These are phyloP conservation scores for Isurus oxyrinchus DNA, from an alignment of 2,113 vertebrate genomes.

Conservation along the genomic window DNA sequence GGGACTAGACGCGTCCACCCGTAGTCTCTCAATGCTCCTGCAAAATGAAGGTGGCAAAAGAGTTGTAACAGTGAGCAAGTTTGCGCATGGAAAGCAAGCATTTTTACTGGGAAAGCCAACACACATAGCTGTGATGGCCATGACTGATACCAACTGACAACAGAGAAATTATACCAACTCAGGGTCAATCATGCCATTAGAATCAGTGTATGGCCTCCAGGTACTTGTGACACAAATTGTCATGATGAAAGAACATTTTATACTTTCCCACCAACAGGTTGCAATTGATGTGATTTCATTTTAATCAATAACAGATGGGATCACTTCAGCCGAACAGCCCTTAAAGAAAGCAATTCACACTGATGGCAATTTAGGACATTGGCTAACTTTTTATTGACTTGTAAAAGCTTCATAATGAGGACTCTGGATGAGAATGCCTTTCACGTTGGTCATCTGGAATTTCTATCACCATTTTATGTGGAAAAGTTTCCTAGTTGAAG, in stretches of 20 bases:
- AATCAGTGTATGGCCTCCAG: background rate
- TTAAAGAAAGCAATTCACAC: constrained; percentile 22
- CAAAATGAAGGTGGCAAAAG: background rate
- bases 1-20: too few relatives aligned
- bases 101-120: background rate
- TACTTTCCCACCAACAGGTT: constrained; percentile 35
- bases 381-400: constrained; percentile 33
- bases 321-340: constrained; percentile 11
- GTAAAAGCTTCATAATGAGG: constrained; percentile 32
- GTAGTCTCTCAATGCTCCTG: background rate
- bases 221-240: background rate
- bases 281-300: constrained; percentile 20
- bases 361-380: constrained; percentile 29
- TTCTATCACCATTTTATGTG: constrained; percentile 33
- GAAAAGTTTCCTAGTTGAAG: constrained; percentile 9
- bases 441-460: constrained; percentile 35
- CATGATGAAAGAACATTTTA: constrained; percentile 31
- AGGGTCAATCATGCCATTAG: background rate
- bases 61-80: background rate
- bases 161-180: background rate
- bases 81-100: background rate
- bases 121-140: background rate
- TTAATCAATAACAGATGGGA: constrained; percentile 32
- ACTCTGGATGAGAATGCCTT: constrained; percentile 6
- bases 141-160: constrained; percentile 14